Base-by-base conservation (phyloP, 1,140 invertebrate species). In the Bombus consobrinus region DNA sequence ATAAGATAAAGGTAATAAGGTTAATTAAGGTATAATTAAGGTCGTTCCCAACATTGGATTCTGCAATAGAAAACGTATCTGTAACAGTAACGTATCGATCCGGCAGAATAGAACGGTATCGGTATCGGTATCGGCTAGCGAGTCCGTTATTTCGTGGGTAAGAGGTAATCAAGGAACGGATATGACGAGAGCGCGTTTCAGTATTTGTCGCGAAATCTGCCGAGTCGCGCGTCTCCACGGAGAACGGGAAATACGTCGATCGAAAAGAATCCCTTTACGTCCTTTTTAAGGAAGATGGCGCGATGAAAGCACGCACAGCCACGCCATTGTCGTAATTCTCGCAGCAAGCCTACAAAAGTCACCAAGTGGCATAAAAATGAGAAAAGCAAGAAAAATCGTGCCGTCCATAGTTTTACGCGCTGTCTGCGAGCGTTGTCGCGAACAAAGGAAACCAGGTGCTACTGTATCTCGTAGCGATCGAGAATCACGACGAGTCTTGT, bases 401-500 rank as follows among this genome's bases (percentile, higher is more conserved):
- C 47, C 47, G 6, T 53, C 47, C 5, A 18, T 18, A 2, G 47
- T 6, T 53, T 53, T 1, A 18, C 47, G 47, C 47, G 47, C 5
- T 6, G 47, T 53, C 47, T 0, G 18, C 18, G 1, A 53, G 18
- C 47, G 5, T 22, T 2, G 18, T 2, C 1, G 18, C 18, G 47
- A 53, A 53, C 59, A n/a, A 62, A n/a, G 59, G 28, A 62, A 59
- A 62, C 28, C 28, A 13, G 28, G 12, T 13, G 12, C 28, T 22
- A 37, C 34, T 25, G 0, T 57, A 22, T 43, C 39, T 79, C 25
- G 22, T 47, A 74, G n/a, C 72, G 87, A 88, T 88, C 73, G 72
- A 22, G 18, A 66, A 77, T 81, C 68, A 81, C 88, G 73, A 89
- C 87, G 39, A 69, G 57, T 68, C 80, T 89, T n/a, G 57, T 89